Evolutionary conservation across 2,797 vertebrate genomes (phyloP).

Genomic region (Corythornis leucogaster): DNA sequence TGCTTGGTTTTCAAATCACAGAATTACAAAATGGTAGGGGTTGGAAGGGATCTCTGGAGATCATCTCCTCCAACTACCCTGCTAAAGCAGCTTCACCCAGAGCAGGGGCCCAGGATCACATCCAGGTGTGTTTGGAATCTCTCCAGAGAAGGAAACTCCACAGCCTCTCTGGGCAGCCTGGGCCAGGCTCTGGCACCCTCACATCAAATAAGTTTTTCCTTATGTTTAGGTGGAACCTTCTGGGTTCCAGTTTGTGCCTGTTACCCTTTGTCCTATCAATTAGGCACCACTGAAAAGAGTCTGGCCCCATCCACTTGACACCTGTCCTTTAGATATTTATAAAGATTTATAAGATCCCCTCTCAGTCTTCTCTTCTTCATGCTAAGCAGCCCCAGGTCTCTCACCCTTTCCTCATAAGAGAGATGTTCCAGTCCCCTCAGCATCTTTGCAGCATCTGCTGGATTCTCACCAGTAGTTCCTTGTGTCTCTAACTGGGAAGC

Average conservation of each 20-base stretch:
- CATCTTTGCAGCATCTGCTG: neutral
- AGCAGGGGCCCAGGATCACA: neutral
- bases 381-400: neutral
- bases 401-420: neutral
- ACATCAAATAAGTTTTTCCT: neutral
- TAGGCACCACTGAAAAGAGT: neutral
- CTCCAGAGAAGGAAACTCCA: neutral
- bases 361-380: neutral
- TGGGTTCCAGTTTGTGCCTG: neutral
- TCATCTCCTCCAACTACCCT: neutral
- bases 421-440: neutral
- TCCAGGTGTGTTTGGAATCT: neutral
- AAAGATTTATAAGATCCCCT: neutral
- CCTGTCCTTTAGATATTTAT: neutral
- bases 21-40: neutral
- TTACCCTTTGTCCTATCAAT: neutral
- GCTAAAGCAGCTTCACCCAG: neutral
- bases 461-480: neutral
- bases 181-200: neutral
- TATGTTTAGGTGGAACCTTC: neutral
- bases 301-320: neutral
- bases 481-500: neutral
- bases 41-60: neutral
- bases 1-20: neutral
- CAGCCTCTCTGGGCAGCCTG: neutral